Evolutionary conservation across 2,797 vertebrate species (phyloP), one percentile per base, ranked within the genome.

Genomic region (Danionella dracula): DNA sequence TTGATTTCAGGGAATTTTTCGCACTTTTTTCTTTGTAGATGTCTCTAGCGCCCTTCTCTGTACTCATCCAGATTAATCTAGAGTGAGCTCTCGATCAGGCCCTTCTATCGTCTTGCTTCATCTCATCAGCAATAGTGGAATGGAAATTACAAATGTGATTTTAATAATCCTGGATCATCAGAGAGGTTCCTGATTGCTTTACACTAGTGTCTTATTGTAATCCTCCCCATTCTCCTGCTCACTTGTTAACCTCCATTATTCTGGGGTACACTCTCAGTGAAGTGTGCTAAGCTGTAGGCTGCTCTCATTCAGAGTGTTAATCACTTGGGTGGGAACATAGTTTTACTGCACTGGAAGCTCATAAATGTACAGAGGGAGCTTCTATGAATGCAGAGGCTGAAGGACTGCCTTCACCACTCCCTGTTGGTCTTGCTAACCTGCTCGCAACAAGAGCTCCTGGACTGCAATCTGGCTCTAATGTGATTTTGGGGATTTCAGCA

Each of bases 211-310:
- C 49, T 27, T 54, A 16, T 65, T 35, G 29, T 64, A 45, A 64
- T 65, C 50, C 61, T 35, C 29, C 40, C 17, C 1, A 21, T 65
- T 65, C 19, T 45, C 44, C 49, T 54, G 49, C 50, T 65, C 49
- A 54, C 38, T 64, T 45, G 61, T 65, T 64, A 54, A 54, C 61
- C 49, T 45, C 29, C 13, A 54, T 65, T 65, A 54, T 65, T 54
- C 40, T 35, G 9, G 38, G 38, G 40, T 34, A 10, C 13, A 34
- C 21, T 42, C 27, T 54, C 61, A 9, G 6, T 54, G 61, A 65
- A 54, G 61, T 54, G 50, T 54, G 49, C 19, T 54, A 13, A 4
- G 61, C 40, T 42, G 16, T 27, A 54, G 21, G 40, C 32, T 23
- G 34, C 17, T 55, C 31, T 44, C 29, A 56, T 64, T 70, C 42